These are phyloP conservation scores for Psophia crepitans DNA, from an alignment of 2,113 vertebrate species.

Conservation along the genomic window DNA sequence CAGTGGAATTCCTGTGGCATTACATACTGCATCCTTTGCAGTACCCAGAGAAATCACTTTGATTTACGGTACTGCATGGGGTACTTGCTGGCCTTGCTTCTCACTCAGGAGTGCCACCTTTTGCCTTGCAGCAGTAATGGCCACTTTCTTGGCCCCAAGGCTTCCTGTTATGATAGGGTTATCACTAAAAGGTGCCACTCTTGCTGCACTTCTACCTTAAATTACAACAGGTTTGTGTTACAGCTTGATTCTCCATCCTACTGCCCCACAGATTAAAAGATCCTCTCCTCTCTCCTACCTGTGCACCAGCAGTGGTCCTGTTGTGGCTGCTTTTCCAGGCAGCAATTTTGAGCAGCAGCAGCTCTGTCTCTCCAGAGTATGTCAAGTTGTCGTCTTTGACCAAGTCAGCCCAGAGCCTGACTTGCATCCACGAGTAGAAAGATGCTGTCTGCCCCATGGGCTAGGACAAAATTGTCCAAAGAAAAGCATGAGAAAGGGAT, in stretches of 20 bases:
- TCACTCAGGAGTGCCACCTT: neutral
- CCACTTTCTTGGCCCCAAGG: neutral
- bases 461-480: neutral
- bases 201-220: neutral
- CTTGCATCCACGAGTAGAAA: neutral
- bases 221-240: neutral
- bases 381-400: neutral
- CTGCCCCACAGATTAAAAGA: neutral
- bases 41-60: neutral
- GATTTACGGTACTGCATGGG: neutral
- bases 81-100: neutral
- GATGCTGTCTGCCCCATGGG: neutral
- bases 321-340: too few relatives aligned
- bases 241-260: neutral
- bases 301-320: neutral
- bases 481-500: neutral
- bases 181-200: neutral
- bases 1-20: conserved; percentile 48
- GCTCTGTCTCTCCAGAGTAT: neutral
- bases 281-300: neutral
- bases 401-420: neutral
- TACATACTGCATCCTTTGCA: conserved; percentile 8
- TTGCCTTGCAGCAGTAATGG: neutral
- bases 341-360: too few relatives aligned
- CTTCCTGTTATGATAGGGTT: neutral